A percentile compares a stretch with the other conserved stretches of the same genome.
phyloP scores from a whole-genome alignment of 2,888 invertebrate genomes.

The Parnassius orleans region DNA sequence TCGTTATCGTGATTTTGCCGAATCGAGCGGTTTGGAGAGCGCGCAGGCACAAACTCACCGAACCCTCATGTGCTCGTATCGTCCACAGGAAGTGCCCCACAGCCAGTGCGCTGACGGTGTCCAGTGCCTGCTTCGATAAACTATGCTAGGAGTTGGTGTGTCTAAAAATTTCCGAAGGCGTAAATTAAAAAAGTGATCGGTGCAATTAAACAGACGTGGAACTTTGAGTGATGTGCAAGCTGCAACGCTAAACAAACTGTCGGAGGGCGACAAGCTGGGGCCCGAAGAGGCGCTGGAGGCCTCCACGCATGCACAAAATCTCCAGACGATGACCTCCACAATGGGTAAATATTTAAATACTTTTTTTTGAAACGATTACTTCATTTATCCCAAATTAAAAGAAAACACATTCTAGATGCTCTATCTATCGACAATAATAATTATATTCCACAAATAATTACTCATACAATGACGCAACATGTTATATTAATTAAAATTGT shows the following conservation, averaged over 20 bases:
- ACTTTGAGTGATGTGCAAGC: constrained; percentile 69
- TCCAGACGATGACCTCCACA: constrained; percentile 78
- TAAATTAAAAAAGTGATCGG: constrained; percentile 74
- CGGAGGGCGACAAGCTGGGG: constrained; percentile 68
- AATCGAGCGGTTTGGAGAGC: constrained; percentile 74
- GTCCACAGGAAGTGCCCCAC: constrained; percentile 62
- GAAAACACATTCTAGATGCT: neutral
- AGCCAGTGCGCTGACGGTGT: constrained; percentile 60
- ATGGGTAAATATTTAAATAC: constrained; percentile 65
- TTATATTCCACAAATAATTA: no score
- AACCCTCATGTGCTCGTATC: constrained; percentile 51
- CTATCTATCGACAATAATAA: no score
- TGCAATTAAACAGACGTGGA: constrained; percentile 57
- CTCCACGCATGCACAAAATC: constrained; percentile 64
- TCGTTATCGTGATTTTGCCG: constrained; percentile 81
- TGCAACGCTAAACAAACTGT: constrained; percentile 66
- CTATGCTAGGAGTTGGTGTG: constrained; percentile 73
- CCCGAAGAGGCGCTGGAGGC: constrained; percentile 68
- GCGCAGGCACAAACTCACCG: constrained; percentile 46
- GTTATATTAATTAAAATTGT: no score
- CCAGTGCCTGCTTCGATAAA: constrained; percentile 60
- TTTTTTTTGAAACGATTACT: constrained; percentile 4
- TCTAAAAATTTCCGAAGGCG: constrained; percentile 63
- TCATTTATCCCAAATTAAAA: neutral
- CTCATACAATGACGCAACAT: no score